Conservation (phyloP, 1,140 invertebrate genomes). For the Halictus rubicundus region DNA sequence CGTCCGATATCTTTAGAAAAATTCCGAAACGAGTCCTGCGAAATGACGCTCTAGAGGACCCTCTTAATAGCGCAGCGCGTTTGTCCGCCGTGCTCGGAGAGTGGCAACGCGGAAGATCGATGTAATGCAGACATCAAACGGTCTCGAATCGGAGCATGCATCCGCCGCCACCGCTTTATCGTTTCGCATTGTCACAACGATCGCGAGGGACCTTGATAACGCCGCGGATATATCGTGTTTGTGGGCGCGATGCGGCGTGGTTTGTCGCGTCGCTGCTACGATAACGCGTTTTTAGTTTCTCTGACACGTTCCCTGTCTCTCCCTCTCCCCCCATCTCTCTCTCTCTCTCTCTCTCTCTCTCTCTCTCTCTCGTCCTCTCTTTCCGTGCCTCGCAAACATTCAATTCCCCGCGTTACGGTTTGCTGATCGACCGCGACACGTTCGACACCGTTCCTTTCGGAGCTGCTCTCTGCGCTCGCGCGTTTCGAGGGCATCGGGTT, state of each 20-base stretch:
- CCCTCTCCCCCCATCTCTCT: no score
- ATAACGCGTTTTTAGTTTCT: slow-evolving; percentile 40
- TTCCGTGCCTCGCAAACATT: slow-evolving; percentile 17
- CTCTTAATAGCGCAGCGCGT: slow-evolving; percentile 14
- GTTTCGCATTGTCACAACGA: slow-evolving; percentile 49
- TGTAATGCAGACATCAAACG: slow-evolving; percentile 36
- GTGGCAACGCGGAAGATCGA: slow-evolving; percentile 17
- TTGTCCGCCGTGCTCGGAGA: no score
- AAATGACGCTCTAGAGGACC: no score
- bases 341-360: neutral
- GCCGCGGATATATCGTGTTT: slow-evolving; percentile 29
- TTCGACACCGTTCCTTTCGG: slow-evolving; percentile 19
- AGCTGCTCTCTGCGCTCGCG: neutral
- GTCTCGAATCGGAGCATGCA: slow-evolving; percentile 51
- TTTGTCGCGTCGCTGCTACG: neutral
- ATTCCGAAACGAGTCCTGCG: no score
- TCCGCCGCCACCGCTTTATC: slow-evolving; percentile 51
- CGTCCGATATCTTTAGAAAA: no score
- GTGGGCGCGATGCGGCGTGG: neutral
- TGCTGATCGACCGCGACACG: slow-evolving; percentile 20
- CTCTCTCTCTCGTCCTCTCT: no score
- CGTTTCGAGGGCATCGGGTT: neutral
- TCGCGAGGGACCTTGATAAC: slow-evolving; percentile 51
- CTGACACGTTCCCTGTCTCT: neutral
- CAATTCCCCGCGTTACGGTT: slow-evolving; percentile 38